Evolutionary conservation across 2,797 vertebrate species (phyloP), one percentile per base, ranked within the genome.

Genomic region (Catharus ustulatus): DNA sequence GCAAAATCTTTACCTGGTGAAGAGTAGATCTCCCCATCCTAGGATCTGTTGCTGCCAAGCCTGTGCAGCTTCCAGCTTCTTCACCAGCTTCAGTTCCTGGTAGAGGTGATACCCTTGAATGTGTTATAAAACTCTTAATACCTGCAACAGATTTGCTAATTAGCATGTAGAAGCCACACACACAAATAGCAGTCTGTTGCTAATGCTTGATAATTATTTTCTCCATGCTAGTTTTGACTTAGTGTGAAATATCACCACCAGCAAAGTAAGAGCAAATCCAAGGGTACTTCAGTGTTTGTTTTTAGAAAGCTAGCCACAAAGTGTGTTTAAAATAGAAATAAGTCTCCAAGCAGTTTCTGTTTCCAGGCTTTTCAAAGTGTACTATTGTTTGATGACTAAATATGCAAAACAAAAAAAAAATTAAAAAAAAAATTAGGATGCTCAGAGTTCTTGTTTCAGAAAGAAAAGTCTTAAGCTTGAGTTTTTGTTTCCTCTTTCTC

Each of bases 401-500:
- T 66, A 79, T n/a, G 6, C 6, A 23, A 48, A n/a, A 64, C 72
- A 57, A 52, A 13, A 13, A 57, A 10, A 40, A 15, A 40, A 14
- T 12, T 34, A 34, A 34, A 34, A 34, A 34, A 34, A 34, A 34
- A 26, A 29, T 19, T 27, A 27, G 15, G 54, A 42, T 46, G 29
- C 26, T 92, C 11, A 49, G 61, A 32, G 19, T 74, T 90, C 74
- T 64, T 61, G 59, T 94, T 96, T 89, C 88, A 34, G 29, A 51
- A 69, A 58, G 15, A 78, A 67, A 89, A 46, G 74, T 91, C 67
- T 96, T 83, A 91, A 96, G 83, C 87, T 94, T 83, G 77, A 85
- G 49, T 61, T 81, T 94, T 71, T 82, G 61, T 97, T 96, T 63
- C 83, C 32, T 91, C 62, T 97, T 96, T 95, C 95, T 92, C 96